Base-by-base conservation (phyloP, 2,113 vertebrate genomes). In the Hippocampus comes region DNA sequence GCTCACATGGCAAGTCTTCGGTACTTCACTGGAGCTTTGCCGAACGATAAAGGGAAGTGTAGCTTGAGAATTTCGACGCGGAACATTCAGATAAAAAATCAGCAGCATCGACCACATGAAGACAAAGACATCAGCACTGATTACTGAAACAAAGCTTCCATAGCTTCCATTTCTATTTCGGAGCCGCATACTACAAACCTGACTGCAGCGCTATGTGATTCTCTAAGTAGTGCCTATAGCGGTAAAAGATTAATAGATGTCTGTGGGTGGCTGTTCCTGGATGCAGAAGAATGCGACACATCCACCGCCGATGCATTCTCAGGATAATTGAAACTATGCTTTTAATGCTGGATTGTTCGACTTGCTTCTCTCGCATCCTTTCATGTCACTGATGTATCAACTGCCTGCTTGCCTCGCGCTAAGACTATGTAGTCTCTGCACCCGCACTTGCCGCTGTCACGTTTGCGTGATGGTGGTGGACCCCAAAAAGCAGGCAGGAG, bases 191-290 rank as follows among this genome's bases (percentile, higher is more conserved):
- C 73, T 70, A 70, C 48, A 71, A 72, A 78, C 76, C 72, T 67
- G 78, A 72, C 78, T 80, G 78, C 69, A 74, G 78, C 74, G 79
- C 78, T 65, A 71, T 49, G 82, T 76, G 79, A 61, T 84, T 85
- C 70, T 86, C 77, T 73, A 70, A 84, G 79, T 79, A 63, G 76
- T 72, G 85, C 83, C 87, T 21, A 60, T 76, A 84, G 87, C 81
- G 70, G 79, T 73, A 70, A 51, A 48, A 76, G 77, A 81, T 88
- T 88, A 82, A 87, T 80, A 86, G 82, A 79, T 63, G 81, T 67
- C 77, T 55, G 85, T 91, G 85, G 88, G 87, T 75, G 87, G 81
- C 82, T 79, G 81, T 76, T 84, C 64, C 82, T 86, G 78, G 70
- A 84, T 89, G 80, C 68, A 78, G 67, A 81, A 75, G 71, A 81